These are phyloP conservation scores for Cryptotermes secundus DNA, from an alignment of 1,140 invertebrate genomes.

Conservation along the genomic window DNA sequence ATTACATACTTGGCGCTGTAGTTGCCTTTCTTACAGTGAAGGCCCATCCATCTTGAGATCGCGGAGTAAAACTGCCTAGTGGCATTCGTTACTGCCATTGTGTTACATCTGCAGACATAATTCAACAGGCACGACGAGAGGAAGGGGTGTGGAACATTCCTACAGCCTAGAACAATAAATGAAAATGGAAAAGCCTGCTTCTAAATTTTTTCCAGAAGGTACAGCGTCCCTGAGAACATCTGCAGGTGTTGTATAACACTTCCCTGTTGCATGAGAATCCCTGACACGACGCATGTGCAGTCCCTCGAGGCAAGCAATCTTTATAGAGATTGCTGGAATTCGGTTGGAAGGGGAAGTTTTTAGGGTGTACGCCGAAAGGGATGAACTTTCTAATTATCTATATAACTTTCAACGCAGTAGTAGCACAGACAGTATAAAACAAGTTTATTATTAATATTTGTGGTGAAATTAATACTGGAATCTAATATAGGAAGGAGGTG, in stretches of 20 bases:
- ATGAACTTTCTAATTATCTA: too few species aligned
- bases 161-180: background rate
- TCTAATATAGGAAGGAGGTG: too few species aligned
- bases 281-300: background rate
- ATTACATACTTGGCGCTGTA: background rate
- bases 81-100: background rate
- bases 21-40: background rate
- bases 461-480: too few species aligned
- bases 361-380: too few species aligned
- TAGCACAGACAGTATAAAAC: too few species aligned
- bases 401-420: too few species aligned
- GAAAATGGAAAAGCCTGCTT: background rate
- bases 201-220: too few species aligned
- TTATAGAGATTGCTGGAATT: background rate
- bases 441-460: too few species aligned
- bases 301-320: background rate
- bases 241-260: background rate
- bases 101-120: background rate
- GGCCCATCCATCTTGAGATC: background rate
- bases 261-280: background rate
- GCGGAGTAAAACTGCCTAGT: background rate
- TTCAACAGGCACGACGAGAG: background rate
- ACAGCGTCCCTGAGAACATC: background rate
- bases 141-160: background rate
- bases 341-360: too few species aligned